Evolutionary conservation across 2,888 invertebrate species (phyloP).

Genomic region (Iselma pallidipennis): DNA sequence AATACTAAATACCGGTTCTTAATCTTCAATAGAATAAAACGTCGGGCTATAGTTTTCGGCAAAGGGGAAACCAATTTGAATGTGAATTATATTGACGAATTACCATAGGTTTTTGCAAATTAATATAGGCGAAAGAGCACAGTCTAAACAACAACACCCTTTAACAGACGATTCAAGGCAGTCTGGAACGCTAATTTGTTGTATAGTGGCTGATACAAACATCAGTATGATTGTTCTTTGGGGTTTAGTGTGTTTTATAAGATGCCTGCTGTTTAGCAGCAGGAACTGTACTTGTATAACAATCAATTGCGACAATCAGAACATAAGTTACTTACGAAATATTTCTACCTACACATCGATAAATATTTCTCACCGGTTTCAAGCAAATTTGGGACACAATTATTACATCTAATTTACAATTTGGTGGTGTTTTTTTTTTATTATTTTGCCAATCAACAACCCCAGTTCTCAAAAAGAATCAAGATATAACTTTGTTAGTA

Average conservation of each 20-base stretch:
- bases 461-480: too few species aligned
- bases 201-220: conserved; percentile 13
- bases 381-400: too few species aligned
- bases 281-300: too few species aligned
- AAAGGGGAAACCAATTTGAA: conserved; percentile 23
- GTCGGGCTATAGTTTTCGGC: conserved; percentile 31
- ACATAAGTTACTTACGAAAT: too few species aligned
- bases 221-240: background rate
- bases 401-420: too few species aligned
- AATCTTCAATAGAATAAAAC: conserved; percentile 30
- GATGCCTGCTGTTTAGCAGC: too few species aligned
- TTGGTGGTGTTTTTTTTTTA: too few species aligned
- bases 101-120: conserved; percentile 7
- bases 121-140: conserved; percentile 11
- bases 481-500: too few species aligned
- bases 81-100: conserved; percentile 20
- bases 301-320: too few species aligned
- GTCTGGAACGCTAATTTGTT: conserved; percentile 37
- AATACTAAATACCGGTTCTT: conserved; percentile 35
- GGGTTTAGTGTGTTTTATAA: background rate
- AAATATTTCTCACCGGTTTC: too few species aligned
- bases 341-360: too few species aligned
- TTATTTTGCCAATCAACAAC: too few species aligned
- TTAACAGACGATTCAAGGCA: conserved; percentile 32
- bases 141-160: conserved; percentile 24